A percentile compares a stretch with the other conserved stretches of the same genome.
These are phyloP conservation scores for Zaprionus bogoriensis DNA, from an alignment of 2,888 invertebrate genomes.

Conservation along the genomic window DNA sequence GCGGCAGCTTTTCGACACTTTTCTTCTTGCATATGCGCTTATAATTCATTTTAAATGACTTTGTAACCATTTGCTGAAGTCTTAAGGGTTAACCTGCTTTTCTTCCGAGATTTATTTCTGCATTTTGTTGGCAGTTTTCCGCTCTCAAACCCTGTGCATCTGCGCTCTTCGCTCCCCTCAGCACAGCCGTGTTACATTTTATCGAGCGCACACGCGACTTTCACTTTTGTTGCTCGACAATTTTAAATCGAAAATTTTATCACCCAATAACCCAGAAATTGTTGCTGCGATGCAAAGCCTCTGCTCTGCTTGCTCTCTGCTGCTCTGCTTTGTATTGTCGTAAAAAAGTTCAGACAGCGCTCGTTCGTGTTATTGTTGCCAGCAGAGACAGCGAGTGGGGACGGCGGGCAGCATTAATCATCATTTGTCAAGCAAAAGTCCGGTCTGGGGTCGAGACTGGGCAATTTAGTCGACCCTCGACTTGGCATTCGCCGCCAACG, in stretches of 20 bases:
- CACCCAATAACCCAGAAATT: slow-evolving; percentile 59
- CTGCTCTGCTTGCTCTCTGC: slow-evolving; percentile 3
- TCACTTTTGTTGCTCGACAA: slow-evolving; percentile 34
- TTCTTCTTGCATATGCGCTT: slow-evolving; percentile 7
- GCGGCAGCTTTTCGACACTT: not conserved
- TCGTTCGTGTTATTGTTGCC: slow-evolving; percentile 23
- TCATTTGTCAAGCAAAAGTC: slow-evolving; percentile 63
- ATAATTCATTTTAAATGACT: slow-evolving; percentile 62
- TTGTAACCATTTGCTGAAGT: slow-evolving; percentile 54
- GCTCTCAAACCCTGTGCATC: not conserved
- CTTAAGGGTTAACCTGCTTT: slow-evolving; percentile 14
- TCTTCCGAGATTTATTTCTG: slow-evolving; percentile 14
- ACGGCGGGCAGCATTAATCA: slow-evolving; percentile 49
- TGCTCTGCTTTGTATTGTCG: slow-evolving; percentile 32
- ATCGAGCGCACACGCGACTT: slow-evolving; percentile 29
- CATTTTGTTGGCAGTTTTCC: slow-evolving; percentile 17
- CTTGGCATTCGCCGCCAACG: not conserved
- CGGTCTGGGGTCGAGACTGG: slow-evolving; percentile 28
- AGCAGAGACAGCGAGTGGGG: slow-evolving; percentile 1
- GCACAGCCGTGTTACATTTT: slow-evolving; percentile 30
- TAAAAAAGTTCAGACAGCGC: slow-evolving; percentile 34
- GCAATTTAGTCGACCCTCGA: slow-evolving; percentile 44
- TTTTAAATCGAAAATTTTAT: slow-evolving; percentile 56
- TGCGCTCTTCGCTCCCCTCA: not conserved
- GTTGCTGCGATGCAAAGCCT: not conserved